Conservation (phyloP, 2,113 vertebrate species). For the Notarius lentiginosus region DNA sequence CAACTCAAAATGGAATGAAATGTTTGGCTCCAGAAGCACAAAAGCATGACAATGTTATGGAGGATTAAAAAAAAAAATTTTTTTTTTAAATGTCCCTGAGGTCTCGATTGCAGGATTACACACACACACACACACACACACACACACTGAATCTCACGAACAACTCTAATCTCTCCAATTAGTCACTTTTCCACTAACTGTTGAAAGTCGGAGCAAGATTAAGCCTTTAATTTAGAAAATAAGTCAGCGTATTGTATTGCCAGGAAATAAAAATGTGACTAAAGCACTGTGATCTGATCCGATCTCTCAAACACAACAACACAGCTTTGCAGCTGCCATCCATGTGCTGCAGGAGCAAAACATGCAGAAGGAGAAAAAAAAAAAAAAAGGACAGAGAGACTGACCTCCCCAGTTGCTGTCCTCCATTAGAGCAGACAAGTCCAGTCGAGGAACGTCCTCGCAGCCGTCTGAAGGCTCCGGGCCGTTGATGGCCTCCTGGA, state of each 20-base stretch:
- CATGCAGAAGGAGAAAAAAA: constrained; percentile 22
- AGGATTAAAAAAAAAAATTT: neutral
- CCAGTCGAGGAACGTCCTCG: constrained; percentile 84
- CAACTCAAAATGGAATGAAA: no score
- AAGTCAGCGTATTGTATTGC: neutral
- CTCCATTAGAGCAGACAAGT: constrained; percentile 82
- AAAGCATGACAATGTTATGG: no score
- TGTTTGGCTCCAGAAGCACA: neutral
- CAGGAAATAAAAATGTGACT: neutral
- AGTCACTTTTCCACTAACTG: neutral
- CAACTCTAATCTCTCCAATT: neutral
- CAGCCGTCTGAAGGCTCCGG: constrained; percentile 73
- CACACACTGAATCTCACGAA: neutral
- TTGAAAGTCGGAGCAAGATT: neutral
- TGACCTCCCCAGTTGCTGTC: constrained; percentile 91
- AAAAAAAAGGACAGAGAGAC: constrained; percentile 32
- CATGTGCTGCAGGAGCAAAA: constrained; percentile 49
- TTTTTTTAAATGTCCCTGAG: constrained; percentile 31
- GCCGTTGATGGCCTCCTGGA: constrained; percentile 82
- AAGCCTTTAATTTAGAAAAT: neutral
- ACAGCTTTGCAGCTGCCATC: constrained; percentile 60
- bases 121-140: neutral
- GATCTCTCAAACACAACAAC: constrained; percentile 30
- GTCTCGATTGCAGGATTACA: constrained; percentile 1
- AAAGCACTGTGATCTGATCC: constrained; percentile 15